These are phyloP conservation scores for Enteromius afrohamiltoni DNA, from an alignment of 2,797 vertebrate species.

Conservation along the genomic window DNA sequence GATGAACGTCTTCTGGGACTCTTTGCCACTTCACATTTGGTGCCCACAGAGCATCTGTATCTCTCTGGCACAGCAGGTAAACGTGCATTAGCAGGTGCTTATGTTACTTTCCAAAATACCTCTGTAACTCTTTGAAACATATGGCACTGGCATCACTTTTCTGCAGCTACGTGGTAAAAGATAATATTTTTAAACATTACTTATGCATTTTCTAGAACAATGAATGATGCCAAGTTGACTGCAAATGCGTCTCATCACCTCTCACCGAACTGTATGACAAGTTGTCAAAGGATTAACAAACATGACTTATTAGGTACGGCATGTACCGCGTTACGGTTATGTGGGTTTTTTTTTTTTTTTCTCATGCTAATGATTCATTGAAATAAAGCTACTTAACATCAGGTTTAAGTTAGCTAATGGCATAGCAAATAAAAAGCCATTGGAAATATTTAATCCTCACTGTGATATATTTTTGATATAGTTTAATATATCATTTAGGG, in stretches of 20 bases:
- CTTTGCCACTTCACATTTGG: constrained; percentile 28
- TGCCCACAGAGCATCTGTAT: constrained; percentile 51
- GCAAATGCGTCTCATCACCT: constrained; percentile 41
- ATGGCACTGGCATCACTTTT: constrained; percentile 44
- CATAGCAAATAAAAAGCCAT: neutral
- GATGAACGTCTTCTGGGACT: constrained; percentile 13
- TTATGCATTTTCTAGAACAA: constrained; percentile 26
- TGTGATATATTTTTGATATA: constrained; percentile 1
- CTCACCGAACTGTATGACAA: constrained; percentile 5
- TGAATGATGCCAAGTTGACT: constrained; percentile 22
- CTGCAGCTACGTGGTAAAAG: constrained; percentile 33
- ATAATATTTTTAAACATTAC: constrained; percentile 42
- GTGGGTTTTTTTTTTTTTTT: neutral
- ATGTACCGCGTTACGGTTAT: neutral
- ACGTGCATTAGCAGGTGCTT: constrained; percentile 45
- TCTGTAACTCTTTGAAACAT: constrained; percentile 53
- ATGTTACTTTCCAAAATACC: constrained; percentile 41
- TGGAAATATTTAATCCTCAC: neutral
- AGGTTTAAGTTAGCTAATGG: neutral
- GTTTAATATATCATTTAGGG: neutral
- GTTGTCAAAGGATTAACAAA: constrained; percentile 40
- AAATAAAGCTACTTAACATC: constrained; percentile 27
- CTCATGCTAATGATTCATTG: constrained; percentile 14
- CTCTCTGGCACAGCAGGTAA: constrained; percentile 37
- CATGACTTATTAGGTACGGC: constrained; percentile 23